These are phyloP conservation scores for Parelbella ahira DNA, from an alignment of 2,888 invertebrate species.

Conservation along the genomic window DNA sequence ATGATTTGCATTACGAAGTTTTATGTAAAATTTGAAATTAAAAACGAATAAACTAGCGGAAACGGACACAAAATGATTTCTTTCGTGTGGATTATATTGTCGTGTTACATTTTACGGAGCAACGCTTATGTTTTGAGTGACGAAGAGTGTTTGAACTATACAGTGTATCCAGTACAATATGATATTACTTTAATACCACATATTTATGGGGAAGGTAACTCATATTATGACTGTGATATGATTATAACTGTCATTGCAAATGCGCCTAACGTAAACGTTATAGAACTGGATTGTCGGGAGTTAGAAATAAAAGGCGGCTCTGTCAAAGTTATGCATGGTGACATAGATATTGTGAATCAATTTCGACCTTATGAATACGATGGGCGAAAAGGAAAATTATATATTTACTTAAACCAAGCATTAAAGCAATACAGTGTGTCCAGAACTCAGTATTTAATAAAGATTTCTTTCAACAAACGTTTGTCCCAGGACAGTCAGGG, in stretches of 20 bases:
- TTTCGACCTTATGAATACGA: conserved; percentile 56
- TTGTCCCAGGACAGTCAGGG: conserved; percentile 47
- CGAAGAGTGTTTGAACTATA: conserved; percentile 71
- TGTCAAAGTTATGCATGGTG: conserved; percentile 50
- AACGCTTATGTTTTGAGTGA: conserved; percentile 46
- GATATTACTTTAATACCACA: conserved; percentile 59
- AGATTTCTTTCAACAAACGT: conserved; percentile 51
- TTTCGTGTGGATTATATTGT: conserved; percentile 9
- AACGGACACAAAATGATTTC: conserved; percentile 37
- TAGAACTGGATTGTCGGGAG: conserved; percentile 59
- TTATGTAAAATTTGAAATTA: too few relatives aligned
- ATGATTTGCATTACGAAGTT: too few relatives aligned
- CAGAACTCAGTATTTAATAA: conserved; percentile 51
- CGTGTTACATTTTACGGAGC: conserved; percentile 26
- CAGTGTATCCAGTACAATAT: conserved; percentile 70
- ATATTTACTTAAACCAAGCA: conserved; percentile 55
- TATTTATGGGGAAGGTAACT: conserved; percentile 41
- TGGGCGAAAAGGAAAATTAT: conserved; percentile 45
- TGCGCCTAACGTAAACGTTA: conserved; percentile 51
- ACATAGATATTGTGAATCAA: conserved; percentile 50
- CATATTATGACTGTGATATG: conserved; percentile 61
- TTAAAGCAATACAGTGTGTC: conserved; percentile 46
- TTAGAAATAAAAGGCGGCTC: conserved; percentile 47
- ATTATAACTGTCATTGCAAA: conserved; percentile 64
- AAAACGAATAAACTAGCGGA: too few relatives aligned